phyloP scores from a whole-genome alignment of 2,797 vertebrate species.

The Falco naumanni region DNA sequence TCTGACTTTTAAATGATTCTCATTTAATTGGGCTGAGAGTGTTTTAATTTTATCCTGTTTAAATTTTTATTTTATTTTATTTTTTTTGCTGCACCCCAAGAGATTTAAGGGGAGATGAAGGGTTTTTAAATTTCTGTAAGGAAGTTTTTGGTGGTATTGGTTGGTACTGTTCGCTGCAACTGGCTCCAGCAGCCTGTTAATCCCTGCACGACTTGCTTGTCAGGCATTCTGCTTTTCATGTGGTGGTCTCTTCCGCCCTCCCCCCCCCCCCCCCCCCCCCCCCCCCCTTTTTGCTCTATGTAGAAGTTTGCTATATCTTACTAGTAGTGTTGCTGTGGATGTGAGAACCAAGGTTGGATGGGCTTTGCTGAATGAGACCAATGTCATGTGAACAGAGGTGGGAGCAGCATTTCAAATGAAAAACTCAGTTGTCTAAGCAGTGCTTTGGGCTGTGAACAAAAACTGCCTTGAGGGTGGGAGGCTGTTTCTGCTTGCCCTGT shows the following conservation, averaged over 20 bases:
- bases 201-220: not conserved
- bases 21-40: not conserved
- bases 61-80: not conserved
- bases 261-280: not conserved
- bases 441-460: not conserved
- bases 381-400: accelerated
- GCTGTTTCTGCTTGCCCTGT: not conserved
- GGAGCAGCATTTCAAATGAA: not conserved
- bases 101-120: not conserved
- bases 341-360: accelerated
- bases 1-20: not conserved
- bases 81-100: not conserved
- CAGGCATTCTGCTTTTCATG: not conserved
- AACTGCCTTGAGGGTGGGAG: not conserved
- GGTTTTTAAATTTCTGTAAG: not conserved
- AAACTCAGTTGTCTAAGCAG: not conserved
- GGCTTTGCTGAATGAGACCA: not conserved
- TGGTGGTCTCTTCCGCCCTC: not conserved
- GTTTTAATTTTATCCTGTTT: not conserved
- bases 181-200: not conserved
- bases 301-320: not conserved
- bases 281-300: accelerated
- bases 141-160: not conserved
- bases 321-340: accelerated
- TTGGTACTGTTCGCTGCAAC: not conserved